These are phyloP conservation scores for Hemibagrus wyckioides DNA, from an alignment of 2,113 vertebrate species.

Conservation along the genomic window DNA sequence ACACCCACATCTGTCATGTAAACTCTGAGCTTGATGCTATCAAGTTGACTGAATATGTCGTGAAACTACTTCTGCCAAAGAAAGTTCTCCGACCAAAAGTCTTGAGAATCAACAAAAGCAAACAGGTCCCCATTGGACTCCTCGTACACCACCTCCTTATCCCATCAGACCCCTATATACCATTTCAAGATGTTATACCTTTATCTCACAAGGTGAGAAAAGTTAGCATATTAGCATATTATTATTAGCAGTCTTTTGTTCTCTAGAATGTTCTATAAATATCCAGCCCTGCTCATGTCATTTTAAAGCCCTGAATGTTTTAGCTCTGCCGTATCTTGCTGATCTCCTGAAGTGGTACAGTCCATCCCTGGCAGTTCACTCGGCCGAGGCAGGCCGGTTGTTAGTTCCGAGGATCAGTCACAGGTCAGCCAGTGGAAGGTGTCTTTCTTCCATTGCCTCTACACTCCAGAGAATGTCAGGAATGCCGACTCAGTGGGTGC, in stretches of 20 bases:
- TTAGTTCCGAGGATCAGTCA: neutral
- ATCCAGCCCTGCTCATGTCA: neutral
- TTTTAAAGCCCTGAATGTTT: neutral
- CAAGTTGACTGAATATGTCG: neutral
- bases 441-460: neutral
- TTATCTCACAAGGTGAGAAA: too few relatives aligned
- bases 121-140: too few relatives aligned
- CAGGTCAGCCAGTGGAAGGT: neutral
- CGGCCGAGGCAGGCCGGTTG: neutral
- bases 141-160: too few relatives aligned
- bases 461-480: neutral
- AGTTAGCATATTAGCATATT: too few relatives aligned
- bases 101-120: too few relatives aligned
- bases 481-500: neutral
- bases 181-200: too few relatives aligned
- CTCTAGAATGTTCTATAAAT: too few relatives aligned
- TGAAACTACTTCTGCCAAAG: too few relatives aligned
- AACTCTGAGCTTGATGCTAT: neutral
- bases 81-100: too few relatives aligned
- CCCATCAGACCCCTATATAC: too few relatives aligned
- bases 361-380: neutral
- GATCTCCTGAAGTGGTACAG: neutral
- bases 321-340: neutral
- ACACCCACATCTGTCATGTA: neutral
- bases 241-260: too few relatives aligned